phyloP scores from a whole-genome alignment of 2,888 invertebrate species.

The Leptinotarsa rubiginosa region DNA sequence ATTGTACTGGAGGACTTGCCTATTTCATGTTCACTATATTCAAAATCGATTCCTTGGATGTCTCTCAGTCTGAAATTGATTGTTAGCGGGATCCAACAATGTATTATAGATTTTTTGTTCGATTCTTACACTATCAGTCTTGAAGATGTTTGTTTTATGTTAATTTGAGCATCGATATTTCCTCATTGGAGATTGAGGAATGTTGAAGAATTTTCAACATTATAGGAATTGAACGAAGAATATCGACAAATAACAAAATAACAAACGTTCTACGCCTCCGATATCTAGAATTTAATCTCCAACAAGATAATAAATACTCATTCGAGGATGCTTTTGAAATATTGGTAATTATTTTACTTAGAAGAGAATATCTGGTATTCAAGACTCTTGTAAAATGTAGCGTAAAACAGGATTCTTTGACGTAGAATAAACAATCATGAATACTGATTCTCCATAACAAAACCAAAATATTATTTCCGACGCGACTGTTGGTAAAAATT shows the following conservation, averaged over 20 bases:
- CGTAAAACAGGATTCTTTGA: no score
- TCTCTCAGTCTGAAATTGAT: conserved; percentile 1
- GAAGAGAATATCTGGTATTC: background rate
- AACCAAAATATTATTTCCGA: no score
- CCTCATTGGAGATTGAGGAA: background rate
- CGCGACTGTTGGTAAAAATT: no score
- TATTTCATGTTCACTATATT: conserved; percentile 14
- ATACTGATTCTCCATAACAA: no score
- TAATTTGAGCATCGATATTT: conserved; percentile 12
- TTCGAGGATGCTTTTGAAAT: background rate
- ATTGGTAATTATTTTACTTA: background rate
- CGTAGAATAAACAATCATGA: no score
- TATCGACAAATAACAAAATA: background rate
- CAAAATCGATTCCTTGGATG: background rate
- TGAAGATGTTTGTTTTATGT: conserved; percentile 2
- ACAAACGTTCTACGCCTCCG: no score
- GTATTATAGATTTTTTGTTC: conserved; percentile 7
- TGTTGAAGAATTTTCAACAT: conserved; percentile 5
- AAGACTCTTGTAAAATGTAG: no score
- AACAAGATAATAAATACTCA: background rate
- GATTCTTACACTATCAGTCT: background rate
- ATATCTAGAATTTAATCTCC: no score
- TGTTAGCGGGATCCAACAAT: conserved; percentile 7
- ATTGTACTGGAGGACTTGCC: conserved; percentile 11
- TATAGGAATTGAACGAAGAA: background rate